Evolutionary conservation across 2,797 vertebrate species (phyloP).

Genomic region (Sebastes steindachneri): DNA sequence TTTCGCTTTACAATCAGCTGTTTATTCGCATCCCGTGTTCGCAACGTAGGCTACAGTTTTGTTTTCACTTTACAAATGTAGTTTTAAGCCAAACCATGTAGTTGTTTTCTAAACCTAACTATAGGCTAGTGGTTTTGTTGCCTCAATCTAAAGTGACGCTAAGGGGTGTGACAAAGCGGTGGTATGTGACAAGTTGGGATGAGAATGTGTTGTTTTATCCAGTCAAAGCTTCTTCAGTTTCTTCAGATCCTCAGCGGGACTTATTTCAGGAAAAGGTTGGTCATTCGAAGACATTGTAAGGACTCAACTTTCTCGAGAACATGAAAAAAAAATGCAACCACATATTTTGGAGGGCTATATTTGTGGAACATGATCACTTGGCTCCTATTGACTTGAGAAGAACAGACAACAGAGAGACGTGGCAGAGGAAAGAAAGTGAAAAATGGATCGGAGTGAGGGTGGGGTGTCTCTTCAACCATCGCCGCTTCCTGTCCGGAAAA

Average conservation of each 20-base stretch:
- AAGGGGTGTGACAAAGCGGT: background rate
- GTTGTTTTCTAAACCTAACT: too few relatives aligned
- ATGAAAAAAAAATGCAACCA: background rate
- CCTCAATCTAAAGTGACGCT: too few relatives aligned
- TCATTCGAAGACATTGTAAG: background rate
- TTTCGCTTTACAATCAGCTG: too few relatives aligned
- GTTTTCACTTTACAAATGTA: too few relatives aligned
- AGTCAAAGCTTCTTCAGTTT: background rate
- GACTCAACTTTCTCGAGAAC: slow-evolving; percentile 13
- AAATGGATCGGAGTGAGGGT: slow-evolving; percentile 76
- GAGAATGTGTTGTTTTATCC: background rate
- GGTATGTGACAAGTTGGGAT: background rate
- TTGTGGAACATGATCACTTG: slow-evolving; percentile 39
- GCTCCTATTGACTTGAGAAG: slow-evolving; percentile 53
- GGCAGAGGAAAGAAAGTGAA: slow-evolving; percentile 73
- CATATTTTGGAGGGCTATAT: slow-evolving; percentile 37
- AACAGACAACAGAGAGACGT: slow-evolving; percentile 57
- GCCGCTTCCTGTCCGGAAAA: slow-evolving; percentile 83
- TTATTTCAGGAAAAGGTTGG: background rate
- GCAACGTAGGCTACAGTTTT: too few relatives aligned
- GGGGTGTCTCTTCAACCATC: slow-evolving; percentile 75
- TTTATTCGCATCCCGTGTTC: too few relatives aligned
- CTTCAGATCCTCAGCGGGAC: background rate
- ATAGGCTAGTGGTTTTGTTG: too few relatives aligned
- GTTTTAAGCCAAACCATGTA: too few relatives aligned